Percentiles rank a stretch among this genome's conserved stretches.
Evolutionary conservation across 2,888 invertebrate genomes (phyloP).

Genomic region (Ganaspis brasiliensis): DNA sequence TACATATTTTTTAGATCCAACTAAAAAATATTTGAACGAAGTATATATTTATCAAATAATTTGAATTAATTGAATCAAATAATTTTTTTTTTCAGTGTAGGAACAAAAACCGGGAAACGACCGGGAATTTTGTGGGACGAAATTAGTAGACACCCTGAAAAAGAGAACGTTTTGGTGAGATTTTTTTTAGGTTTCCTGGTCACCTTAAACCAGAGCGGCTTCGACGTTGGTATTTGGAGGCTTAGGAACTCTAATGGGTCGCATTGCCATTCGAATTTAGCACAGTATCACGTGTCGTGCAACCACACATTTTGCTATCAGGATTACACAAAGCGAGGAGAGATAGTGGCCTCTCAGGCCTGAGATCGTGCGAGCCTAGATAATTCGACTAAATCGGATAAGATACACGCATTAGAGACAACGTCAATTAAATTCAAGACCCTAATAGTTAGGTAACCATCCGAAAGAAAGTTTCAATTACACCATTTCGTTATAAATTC

Average conservation of each 20-base stretch:
- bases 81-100: too few relatives aligned
- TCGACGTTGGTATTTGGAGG: slow-evolving; percentile 8
- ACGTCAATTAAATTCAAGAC: neutral
- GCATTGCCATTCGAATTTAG: slow-evolving; percentile 38
- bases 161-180: too few relatives aligned
- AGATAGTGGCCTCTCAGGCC: slow-evolving; percentile 37
- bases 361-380: slow-evolving; percentile 28
- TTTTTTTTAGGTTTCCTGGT: too few relatives aligned
- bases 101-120: too few relatives aligned
- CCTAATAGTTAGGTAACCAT: neutral
- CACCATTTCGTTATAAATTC: neutral
- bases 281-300: slow-evolving; percentile 29
- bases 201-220: slow-evolving; percentile 4
- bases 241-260: slow-evolving; percentile 38
- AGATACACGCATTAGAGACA: slow-evolving; percentile 34
- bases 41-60: too few relatives aligned
- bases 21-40: too few relatives aligned
- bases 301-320: slow-evolving; percentile 42
- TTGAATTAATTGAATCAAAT: too few relatives aligned
- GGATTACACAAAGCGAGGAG: slow-evolving; percentile 37
- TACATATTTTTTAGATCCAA: too few relatives aligned
- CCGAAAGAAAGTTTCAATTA: slow-evolving; percentile 6
- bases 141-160: too few relatives aligned
- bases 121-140: too few relatives aligned
- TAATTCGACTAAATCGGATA: slow-evolving; percentile 38